These are phyloP conservation scores for Chionodraco myersi DNA, from an alignment of 2,113 vertebrate genomes.

Conservation along the genomic window DNA sequence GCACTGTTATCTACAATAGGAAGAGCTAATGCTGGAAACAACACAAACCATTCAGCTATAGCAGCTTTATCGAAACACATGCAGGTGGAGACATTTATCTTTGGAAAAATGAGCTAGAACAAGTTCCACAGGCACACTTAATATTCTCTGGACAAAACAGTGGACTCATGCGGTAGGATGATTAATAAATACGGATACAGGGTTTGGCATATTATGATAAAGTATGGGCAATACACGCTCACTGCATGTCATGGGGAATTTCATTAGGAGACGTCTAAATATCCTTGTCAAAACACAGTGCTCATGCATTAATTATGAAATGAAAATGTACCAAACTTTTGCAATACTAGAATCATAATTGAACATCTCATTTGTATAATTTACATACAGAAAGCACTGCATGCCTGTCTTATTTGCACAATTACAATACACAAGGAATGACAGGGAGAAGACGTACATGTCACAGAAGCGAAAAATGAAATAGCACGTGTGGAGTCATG, in stretches of 20 bases:
- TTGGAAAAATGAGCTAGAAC: conserved; percentile 38
- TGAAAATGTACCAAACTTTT: conserved; percentile 56
- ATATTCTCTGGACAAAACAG: conserved; percentile 62
- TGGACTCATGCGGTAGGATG: conserved; percentile 20
- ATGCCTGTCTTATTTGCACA: conserved; percentile 63
- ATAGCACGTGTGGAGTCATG: conserved; percentile 79
- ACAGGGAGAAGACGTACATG: conserved; percentile 62
- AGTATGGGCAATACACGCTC: conserved; percentile 46
- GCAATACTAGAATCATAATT: conserved; percentile 74
- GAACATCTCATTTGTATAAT: conserved; percentile 71
- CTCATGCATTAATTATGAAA: conserved; percentile 73
- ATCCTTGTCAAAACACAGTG: conserved; percentile 63
- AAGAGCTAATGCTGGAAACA: conserved; percentile 36
- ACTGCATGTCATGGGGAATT: conserved; percentile 39
- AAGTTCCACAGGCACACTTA: conserved; percentile 21
- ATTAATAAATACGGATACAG: conserved; percentile 56
- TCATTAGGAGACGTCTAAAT: conserved; percentile 63
- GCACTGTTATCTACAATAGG: conserved; percentile 5
- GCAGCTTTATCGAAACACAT: conserved; percentile 26
- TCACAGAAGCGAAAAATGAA: conserved; percentile 77
- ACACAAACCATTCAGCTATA: conserved; percentile 16
- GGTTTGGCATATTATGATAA: conserved; percentile 50
- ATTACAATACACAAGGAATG: conserved; percentile 65
- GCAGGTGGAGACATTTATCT: conserved; percentile 3
- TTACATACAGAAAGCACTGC: conserved; percentile 51